These are phyloP conservation scores for Podarcis lilfordi DNA, from an alignment of 2,797 vertebrate species.

Conservation along the genomic window DNA sequence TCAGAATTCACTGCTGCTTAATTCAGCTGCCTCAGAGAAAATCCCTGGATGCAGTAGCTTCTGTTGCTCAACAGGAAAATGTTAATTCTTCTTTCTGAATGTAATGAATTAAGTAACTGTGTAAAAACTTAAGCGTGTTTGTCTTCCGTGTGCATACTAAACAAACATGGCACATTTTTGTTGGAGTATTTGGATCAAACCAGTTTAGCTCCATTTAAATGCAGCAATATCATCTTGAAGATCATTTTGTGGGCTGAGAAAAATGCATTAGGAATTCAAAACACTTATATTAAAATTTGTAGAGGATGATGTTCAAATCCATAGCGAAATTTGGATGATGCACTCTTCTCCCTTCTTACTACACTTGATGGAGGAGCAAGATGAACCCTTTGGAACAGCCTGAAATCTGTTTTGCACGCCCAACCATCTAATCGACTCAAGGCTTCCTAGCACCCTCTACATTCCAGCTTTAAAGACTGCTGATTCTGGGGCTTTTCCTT, in stretches of 20 bases:
- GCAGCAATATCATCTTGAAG: background rate
- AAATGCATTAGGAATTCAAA: background rate
- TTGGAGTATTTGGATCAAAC: background rate
- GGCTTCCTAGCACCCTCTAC: background rate
- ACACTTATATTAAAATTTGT: background rate
- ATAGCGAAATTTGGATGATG: background rate
- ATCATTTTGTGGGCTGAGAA: background rate
- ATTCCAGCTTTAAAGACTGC: background rate
- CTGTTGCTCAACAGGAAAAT: background rate
- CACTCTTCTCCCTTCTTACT: background rate
- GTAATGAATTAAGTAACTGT: background rate
- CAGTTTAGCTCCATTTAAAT: background rate
- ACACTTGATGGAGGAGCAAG: background rate
- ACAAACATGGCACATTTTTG: background rate
- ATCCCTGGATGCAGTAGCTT: background rate
- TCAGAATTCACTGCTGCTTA: background rate
- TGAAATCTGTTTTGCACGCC: background rate
- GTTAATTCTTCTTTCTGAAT: background rate
- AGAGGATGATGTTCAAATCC: background rate
- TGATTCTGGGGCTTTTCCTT: background rate
- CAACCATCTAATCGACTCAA: background rate
- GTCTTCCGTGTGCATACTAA: background rate
- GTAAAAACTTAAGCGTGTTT: background rate
- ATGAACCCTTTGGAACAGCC: no score
- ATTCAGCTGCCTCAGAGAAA: background rate